Conservation (phyloP, 2,888 invertebrate genomes). For the Xylophagus ater region DNA sequence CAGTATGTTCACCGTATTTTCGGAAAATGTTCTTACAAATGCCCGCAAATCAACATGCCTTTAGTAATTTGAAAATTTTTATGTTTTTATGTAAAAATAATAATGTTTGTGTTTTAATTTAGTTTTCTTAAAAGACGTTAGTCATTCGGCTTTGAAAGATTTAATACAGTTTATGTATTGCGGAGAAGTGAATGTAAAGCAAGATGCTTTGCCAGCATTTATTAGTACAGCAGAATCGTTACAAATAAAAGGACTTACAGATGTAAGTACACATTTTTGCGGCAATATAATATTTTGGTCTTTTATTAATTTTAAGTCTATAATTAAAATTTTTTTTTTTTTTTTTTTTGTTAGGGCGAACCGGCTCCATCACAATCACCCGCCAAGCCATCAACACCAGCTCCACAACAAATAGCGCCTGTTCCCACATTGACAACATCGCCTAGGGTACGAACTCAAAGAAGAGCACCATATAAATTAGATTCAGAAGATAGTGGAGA, state of each 20-base stretch:
- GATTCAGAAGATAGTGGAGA: constrained; percentile 53
- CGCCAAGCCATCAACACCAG: constrained; percentile 53
- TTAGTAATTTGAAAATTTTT: constrained; percentile 30
- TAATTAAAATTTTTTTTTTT: constrained; percentile 5
- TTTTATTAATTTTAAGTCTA: not conserved
- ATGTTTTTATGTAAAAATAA: not conserved
- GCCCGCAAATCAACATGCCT: constrained; percentile 57
- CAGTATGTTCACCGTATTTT: constrained; percentile 63
- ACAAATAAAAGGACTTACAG: constrained; percentile 59
- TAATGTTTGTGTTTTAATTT: constrained; percentile 27
- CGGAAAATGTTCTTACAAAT: constrained; percentile 58
- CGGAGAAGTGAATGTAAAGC: constrained; percentile 60
- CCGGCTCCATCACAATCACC: constrained; percentile 53
- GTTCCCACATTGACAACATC: constrained; percentile 25
- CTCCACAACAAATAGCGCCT: constrained; percentile 36
- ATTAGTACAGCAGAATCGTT: constrained; percentile 61
- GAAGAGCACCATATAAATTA: constrained; percentile 43
- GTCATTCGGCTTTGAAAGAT: constrained; percentile 56
- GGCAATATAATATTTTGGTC: not conserved
- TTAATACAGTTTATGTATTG: constrained; percentile 62
- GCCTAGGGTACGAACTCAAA: constrained; percentile 29
- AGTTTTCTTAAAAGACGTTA: constrained; percentile 61
- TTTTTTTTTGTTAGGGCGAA: constrained; percentile 47
- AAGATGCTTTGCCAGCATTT: constrained; percentile 59
- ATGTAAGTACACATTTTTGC: constrained; percentile 42